These are phyloP conservation scores for Paraplagusia blochii DNA, from an alignment of 2,113 vertebrate genomes.

Conservation along the genomic window DNA sequence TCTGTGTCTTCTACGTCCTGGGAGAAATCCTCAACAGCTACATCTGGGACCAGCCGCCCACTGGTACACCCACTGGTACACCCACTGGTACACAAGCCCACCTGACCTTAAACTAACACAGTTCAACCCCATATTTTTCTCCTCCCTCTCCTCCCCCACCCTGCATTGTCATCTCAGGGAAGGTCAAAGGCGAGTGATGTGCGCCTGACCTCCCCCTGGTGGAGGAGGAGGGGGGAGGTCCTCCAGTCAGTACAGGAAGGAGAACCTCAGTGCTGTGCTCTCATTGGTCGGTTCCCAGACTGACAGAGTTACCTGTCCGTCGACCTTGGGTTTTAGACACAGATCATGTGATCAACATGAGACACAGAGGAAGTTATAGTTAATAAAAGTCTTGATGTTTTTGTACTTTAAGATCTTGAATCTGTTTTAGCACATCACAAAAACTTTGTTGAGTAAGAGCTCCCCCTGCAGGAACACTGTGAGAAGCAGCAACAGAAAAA, in stretches of 20 bases:
- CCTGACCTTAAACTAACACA: neutral
- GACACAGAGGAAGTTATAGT: too few relatives aligned
- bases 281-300: too few relatives aligned
- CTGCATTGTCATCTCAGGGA: conserved; percentile 40
- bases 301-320: too few relatives aligned
- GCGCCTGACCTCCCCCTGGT: neutral
- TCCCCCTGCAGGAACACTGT: conserved; percentile 23
- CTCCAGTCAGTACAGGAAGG: conserved; percentile 10
- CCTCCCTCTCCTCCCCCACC: neutral
- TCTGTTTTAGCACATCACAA: too few relatives aligned
- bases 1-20: conserved; percentile 86
- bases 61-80: conserved; percentile 22
- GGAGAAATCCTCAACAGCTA: conserved; percentile 94
- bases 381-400: too few relatives aligned
- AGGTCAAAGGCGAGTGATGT: conserved; percentile 69
- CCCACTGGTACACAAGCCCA: neutral
- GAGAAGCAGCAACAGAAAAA: neutral
- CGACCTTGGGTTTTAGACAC: too few relatives aligned
- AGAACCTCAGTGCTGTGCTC: too few relatives aligned
- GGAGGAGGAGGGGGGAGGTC: neutral
- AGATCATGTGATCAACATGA: too few relatives aligned
- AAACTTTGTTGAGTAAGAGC: neutral
- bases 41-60: conserved; percentile 90
- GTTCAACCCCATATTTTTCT: too few relatives aligned
- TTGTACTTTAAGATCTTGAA: too few relatives aligned